These are phyloP conservation scores for Pachyuromys duprasi DNA, from an alignment of 2,797 vertebrate genomes.

Conservation along the genomic window DNA sequence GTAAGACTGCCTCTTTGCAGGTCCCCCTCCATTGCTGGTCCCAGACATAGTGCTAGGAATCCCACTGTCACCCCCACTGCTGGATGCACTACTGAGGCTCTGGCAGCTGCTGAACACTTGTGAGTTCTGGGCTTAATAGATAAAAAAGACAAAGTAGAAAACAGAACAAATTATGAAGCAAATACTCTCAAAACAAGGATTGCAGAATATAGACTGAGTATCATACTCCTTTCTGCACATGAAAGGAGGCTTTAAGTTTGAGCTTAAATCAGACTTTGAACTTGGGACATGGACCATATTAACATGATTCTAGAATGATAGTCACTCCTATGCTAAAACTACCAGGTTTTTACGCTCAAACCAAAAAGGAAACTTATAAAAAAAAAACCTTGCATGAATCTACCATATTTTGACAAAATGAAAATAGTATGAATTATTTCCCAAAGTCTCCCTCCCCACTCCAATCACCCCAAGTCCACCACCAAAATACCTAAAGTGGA, in stretches of 20 bases:
- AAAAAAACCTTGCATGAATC: neutral
- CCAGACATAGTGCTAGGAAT: slow-evolving; percentile 86
- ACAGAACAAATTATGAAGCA: slow-evolving; percentile 51
- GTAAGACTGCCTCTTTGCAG: slow-evolving; percentile 90
- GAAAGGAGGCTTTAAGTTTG: neutral
- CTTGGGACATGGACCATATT: neutral
- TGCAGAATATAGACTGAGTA: neutral
- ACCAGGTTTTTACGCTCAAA: slow-evolving; percentile 18
- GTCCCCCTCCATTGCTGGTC: slow-evolving; percentile 70
- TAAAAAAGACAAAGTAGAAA: slow-evolving; percentile 8
- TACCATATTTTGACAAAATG: slow-evolving; percentile 39
- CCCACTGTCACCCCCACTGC: slow-evolving; percentile 91
- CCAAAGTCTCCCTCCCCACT: slow-evolving; percentile 49
- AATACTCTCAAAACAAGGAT: neutral
- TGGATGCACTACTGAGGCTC: slow-evolving; percentile 93
- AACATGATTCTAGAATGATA: slow-evolving; percentile 5
- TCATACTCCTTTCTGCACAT: neutral
- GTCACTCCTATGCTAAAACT: neutral
- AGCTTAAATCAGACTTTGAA: slow-evolving; percentile 30
- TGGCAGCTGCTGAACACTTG: slow-evolving; percentile 97
- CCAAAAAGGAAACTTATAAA: slow-evolving; percentile 12
- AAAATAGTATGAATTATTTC: slow-evolving; percentile 24
- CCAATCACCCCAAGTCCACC: neutral
- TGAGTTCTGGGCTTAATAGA: slow-evolving; percentile 95
- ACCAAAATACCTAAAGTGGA: slow-evolving; percentile 94